Percentiles rank a stretch among this genome's conserved stretches.
These are phyloP conservation scores for Xyliphius kryptos DNA, from an alignment of 2,113 vertebrate species.

Conservation along the genomic window DNA sequence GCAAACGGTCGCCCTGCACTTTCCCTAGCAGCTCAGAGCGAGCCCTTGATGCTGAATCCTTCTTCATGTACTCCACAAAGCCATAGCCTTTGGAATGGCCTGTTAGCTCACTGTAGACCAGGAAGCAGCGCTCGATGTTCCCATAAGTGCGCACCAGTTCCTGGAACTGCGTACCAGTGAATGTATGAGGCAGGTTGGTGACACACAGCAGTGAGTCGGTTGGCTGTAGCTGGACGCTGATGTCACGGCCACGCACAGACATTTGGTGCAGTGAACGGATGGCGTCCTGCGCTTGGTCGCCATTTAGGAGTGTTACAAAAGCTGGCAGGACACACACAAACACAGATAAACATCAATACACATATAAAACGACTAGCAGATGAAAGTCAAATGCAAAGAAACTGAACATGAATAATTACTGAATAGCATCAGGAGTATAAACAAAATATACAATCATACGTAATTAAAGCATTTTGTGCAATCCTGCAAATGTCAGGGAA, in stretches of 20 bases:
- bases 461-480: too few relatives aligned
- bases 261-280: constrained; percentile 84
- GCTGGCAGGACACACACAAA: constrained; percentile 65
- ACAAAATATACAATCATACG: too few relatives aligned
- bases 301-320: constrained; percentile 91
- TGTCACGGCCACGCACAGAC: constrained; percentile 78
- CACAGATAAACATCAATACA: constrained; percentile 42
- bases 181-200: constrained; percentile 82
- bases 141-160: constrained; percentile 89
- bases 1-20: constrained; percentile 71
- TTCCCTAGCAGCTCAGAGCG: constrained; percentile 86
- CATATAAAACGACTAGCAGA: too few relatives aligned
- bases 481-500: too few relatives aligned
- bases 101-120: constrained; percentile 85
- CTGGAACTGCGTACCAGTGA: constrained; percentile 80
- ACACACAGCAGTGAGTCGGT: constrained; percentile 92
- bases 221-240: constrained; percentile 88
- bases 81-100: constrained; percentile 94
- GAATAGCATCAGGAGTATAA: too few relatives aligned
- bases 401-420: too few relatives aligned
- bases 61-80: constrained; percentile 99
- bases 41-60: constrained; percentile 91
- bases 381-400: too few relatives aligned
- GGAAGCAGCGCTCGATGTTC: constrained; percentile 90
- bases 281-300: constrained; percentile 90